phyloP scores from a whole-genome alignment of 1,140 invertebrate species.

The Nasonia giraulti region DNA sequence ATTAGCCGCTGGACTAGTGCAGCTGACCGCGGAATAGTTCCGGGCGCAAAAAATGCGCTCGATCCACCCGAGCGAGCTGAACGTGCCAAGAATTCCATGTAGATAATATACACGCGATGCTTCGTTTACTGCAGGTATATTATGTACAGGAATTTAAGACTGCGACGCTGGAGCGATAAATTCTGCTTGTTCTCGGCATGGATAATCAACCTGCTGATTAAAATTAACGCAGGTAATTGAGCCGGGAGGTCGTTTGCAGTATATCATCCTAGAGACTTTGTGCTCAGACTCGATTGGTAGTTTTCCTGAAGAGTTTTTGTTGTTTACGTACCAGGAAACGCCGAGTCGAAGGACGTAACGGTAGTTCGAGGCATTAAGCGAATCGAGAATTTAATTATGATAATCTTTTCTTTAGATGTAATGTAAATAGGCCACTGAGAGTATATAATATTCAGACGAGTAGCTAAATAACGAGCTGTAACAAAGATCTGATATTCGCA shows the following conservation, averaged over 20 bases:
- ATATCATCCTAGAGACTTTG: not conserved
- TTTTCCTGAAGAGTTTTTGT: not conserved
- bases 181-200: not conserved
- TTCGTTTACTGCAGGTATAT: not conserved
- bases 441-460: too few relatives aligned
- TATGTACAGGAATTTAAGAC: not conserved
- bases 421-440: not conserved
- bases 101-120: not conserved
- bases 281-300: not conserved
- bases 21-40: conserved; percentile 3
- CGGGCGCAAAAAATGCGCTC: conserved; percentile 22
- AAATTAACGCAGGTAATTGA: not conserved
- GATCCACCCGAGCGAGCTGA: not conserved
- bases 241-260: not conserved
- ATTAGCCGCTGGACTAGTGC: not conserved
- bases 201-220: not conserved
- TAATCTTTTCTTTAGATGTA: not conserved
- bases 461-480: too few relatives aligned
- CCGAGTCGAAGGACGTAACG: not conserved
- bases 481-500: too few relatives aligned
- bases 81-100: not conserved
- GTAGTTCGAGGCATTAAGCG: not conserved
- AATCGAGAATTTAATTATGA: not conserved
- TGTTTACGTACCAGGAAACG: not conserved
- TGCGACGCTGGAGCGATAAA: not conserved